Base-by-base conservation (phyloP, 2,888 invertebrate genomes). In the Linyphia triangularis region DNA sequence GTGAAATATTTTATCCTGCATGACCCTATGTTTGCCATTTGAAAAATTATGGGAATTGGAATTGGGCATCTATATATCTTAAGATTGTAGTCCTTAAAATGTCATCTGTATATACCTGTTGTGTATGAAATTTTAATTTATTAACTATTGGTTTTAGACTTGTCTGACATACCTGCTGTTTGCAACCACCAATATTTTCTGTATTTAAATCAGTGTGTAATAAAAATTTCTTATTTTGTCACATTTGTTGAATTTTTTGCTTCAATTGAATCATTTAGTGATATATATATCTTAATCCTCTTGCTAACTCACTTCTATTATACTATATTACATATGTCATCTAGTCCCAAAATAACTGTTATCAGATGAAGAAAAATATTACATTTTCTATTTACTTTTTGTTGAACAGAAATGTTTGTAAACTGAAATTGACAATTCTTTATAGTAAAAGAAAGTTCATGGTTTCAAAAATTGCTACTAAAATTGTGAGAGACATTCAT, bases 201-300 rank as follows among this genome's bases (percentile, higher is more conserved):
- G 81, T 81, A 81, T 69, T 81, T 59, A 69, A 81, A 69, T 81
- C 24, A 67, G 22, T 81, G 78, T 78, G 51, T 33, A 81, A 69
- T 69, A 81, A 78, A 78, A 81, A 67, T 69, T 81, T 69, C 67
- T 81, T 81, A 81, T 81, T 81, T 81, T 81, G 59, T 81, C 65
- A 70, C 33, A 65, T n/a, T 67, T 67, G 13, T 24, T 78, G 19
- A n/a, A n/a, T n/a, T 40, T 67, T 77, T 13, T 75, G n/a, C 22
- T 3, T 19, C 22, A 24, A 63, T 63, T 65, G 9, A 33, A 6
- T 33, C 9, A 33, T 33, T 33, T 9, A 33, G 33, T 33, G 5
- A 33, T 33, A n/a, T n/a, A n/a, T n/a, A n/a, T n/a, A n/a, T n/a
- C n/a, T n/a, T n/a, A n/a, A n/a, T n/a, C n/a, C n/a, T n/a, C n/a